Base-by-base conservation (phyloP, 1,140 invertebrate species). In the Lepidurus apus region DNA sequence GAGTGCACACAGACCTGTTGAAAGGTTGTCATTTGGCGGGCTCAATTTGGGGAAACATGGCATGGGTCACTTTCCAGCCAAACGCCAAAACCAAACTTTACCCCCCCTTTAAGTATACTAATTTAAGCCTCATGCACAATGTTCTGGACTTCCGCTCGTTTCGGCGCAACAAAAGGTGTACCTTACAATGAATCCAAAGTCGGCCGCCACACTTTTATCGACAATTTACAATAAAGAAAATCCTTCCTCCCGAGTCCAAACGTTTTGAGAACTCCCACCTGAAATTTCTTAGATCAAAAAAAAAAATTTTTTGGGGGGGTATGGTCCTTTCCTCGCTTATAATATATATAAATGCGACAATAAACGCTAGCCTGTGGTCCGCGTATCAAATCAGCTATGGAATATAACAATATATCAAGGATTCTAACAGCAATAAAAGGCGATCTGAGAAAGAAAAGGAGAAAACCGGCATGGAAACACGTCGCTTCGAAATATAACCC, bases 1-100 rank as follows among this genome's bases (percentile, higher is more conserved):
- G 9, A 65, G 53, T 65, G 53, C 21, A 65, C 21, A 65, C 53
- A 65, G 53, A 65, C 53, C 53, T 65, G 53, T 65, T 65, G 53
- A 65, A 65, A 65, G 53, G 53, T 65, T 65, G 53, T 65, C 53
- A 65, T 65, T 65, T 65, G 53, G 17, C 53, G 53, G 53, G 53
- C 21, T 21, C 53, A 65, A 65, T 65, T 65, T 65, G 53, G 53
- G 21, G 53, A 65, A 65, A 65, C 53, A 65, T 65, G 53, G 53
- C 53, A 65, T 65, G 53, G 53, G 53, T 65, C 53, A 65, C 17
- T 65, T 65, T 65, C 53, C 53, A 65, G 34, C 34, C 34, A 34
- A 34, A 34, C 53, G 21, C 53, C 53, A 65, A 65, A 65, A 65
- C 53, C 53, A 65, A 65, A 65, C 53, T 21, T 47, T 65, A 65